phyloP scores from a whole-genome alignment of 1,140 invertebrate species.

The Orius laevigatus region DNA sequence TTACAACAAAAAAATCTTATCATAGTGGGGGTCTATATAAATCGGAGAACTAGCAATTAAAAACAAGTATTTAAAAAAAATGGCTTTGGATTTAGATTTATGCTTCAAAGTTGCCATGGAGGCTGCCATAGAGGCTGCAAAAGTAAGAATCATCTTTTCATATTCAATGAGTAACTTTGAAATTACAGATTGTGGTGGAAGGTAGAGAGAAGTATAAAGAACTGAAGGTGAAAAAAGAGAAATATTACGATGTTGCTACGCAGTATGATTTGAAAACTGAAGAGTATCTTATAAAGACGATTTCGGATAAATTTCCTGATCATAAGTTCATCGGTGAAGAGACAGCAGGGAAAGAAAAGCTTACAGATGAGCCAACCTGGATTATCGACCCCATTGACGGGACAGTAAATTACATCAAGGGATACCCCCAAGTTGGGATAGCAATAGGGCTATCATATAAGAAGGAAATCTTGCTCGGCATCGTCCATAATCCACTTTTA shows the following conservation, averaged over 20 bases:
- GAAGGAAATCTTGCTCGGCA: constrained; percentile 48
- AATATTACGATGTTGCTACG: constrained; percentile 85
- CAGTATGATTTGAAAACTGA: constrained; percentile 90
- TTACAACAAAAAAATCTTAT: too few relatives aligned
- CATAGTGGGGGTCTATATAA: too few relatives aligned
- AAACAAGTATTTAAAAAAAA: too few relatives aligned
- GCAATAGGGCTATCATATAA: constrained; percentile 30
- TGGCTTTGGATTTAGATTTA: neutral
- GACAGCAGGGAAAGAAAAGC: constrained; percentile 5
- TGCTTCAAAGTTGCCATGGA: neutral
- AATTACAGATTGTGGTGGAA: constrained; percentile 35
- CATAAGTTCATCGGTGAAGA: constrained; percentile 31
- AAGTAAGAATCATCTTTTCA: too few relatives aligned
- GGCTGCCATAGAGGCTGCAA: neutral
- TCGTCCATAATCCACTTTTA: constrained; percentile 81
- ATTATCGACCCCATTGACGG: constrained; percentile 71
- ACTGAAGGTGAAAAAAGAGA: constrained; percentile 55
- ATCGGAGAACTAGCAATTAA: too few relatives aligned
- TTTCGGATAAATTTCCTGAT: constrained; percentile 59
- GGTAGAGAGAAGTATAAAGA: constrained; percentile 37
- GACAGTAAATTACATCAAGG: constrained; percentile 55
- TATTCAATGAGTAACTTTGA: neutral
- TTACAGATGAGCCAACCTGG: constrained; percentile 74
- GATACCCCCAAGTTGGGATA: constrained; percentile 43
- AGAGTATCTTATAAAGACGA: constrained; percentile 56